A percentile compares a stretch with the other conserved stretches of the same genome.
Conservation (phyloP, 2,888 invertebrate species). For the Lacanobia oleracea region DNA sequence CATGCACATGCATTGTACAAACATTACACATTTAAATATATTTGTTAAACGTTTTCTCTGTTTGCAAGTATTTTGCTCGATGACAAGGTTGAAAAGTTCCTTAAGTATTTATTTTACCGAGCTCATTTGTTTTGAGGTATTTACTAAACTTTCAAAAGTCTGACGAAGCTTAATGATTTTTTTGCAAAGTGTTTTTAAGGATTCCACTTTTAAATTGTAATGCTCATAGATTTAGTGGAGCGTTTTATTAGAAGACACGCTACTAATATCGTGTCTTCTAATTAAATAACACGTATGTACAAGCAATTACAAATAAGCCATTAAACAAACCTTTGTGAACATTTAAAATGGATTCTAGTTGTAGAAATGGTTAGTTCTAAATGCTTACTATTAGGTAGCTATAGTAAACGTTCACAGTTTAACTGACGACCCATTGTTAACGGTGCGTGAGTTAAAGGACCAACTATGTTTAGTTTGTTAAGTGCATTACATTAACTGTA, state of each 20-base stretch:
- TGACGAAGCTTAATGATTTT: neutral
- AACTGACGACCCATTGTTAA: conserved; percentile 45
- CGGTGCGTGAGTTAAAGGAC: conserved; percentile 21
- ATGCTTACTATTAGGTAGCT: conserved; percentile 39
- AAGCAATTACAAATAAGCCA: conserved; percentile 4
- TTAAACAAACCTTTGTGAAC: conserved; percentile 3
- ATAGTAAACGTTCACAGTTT: conserved; percentile 29
- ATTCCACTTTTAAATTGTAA: neutral
- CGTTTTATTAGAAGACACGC: no score
- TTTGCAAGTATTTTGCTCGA: conserved; percentile 34
- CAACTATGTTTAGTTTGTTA: conserved; percentile 7
- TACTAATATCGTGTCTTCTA: no score
- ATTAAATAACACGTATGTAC: neutral
- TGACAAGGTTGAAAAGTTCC: conserved; percentile 41
- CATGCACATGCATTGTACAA: conserved; percentile 27
- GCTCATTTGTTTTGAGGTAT: conserved; percentile 15
- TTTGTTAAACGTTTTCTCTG: conserved; percentile 36
- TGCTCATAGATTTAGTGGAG: neutral
- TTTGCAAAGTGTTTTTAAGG: neutral
- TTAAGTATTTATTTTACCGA: conserved; percentile 12
- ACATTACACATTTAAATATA: conserved; percentile 43
- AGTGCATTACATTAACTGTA: conserved; percentile 10
- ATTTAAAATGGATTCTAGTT: conserved; percentile 2
- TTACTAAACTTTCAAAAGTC: conserved; percentile 17
- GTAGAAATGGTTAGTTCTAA: conserved; percentile 17